These are phyloP conservation scores for Fabriciana adippe DNA, from an alignment of 2,888 invertebrate species.

Conservation along the genomic window DNA sequence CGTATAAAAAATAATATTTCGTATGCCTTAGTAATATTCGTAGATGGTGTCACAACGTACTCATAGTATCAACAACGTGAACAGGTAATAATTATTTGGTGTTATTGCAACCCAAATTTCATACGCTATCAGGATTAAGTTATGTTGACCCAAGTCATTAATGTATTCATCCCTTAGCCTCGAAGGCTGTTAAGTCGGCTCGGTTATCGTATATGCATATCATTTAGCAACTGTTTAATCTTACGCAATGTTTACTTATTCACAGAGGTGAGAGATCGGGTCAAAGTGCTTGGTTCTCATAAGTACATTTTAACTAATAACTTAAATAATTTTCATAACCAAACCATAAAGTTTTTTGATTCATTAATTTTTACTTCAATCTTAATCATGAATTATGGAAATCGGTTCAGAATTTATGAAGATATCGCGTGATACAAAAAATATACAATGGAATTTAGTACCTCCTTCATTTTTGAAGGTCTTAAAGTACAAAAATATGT, in stretches of 20 bases:
- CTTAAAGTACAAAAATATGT: too few species aligned
- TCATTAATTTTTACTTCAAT: too few species aligned
- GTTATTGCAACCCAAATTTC: constrained; percentile 6
- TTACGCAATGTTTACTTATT: constrained; percentile 22
- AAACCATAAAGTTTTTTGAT: too few species aligned
- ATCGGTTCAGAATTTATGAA: too few species aligned
- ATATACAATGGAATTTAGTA: too few species aligned
- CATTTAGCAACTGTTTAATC: constrained; percentile 23
- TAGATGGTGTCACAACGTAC: neutral
- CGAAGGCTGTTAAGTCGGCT: constrained; percentile 21
- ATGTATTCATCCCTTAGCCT: constrained; percentile 30
- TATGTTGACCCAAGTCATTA: constrained; percentile 25
- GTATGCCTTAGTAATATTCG: too few species aligned
- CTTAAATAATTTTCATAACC: too few species aligned
- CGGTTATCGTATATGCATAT: constrained; percentile 22
- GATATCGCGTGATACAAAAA: too few species aligned
- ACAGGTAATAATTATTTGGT: neutral
- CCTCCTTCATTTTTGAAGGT: too few species aligned
- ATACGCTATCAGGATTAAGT: constrained; percentile 21
- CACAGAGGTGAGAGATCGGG: neutral
- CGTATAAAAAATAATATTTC: too few species aligned
- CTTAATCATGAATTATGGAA: too few species aligned
- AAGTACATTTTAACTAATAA: neutral
- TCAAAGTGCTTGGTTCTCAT: neutral
- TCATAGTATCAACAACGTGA: neutral